Percentiles rank a stretch among this genome's conserved stretches.
Evolutionary conservation across 1,140 invertebrate species (phyloP).

Genomic region (Zophobas atratus): DNA sequence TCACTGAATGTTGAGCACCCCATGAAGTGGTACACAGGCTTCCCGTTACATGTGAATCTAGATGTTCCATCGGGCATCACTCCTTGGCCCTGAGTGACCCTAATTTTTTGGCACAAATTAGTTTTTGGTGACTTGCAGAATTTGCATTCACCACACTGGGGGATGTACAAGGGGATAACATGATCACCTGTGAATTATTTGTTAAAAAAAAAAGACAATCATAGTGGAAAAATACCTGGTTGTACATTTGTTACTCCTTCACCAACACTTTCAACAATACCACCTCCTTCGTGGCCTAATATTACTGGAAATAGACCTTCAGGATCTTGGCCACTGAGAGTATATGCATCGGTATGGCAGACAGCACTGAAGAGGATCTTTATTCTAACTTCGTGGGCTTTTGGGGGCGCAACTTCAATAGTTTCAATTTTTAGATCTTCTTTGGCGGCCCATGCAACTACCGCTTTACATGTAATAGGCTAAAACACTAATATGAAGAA

Average conservation of each 20-base stretch:
- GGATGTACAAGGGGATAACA: slow-evolving; percentile 96
- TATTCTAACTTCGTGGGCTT: slow-evolving; percentile 87
- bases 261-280: slow-evolving; percentile 96
- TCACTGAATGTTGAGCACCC: slow-evolving; percentile 98
- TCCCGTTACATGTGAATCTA: slow-evolving; percentile 93
- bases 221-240: slow-evolving; percentile 72
- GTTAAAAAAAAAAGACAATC: neutral
- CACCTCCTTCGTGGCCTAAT: slow-evolving; percentile 95
- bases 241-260: slow-evolving; percentile 92
- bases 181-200: slow-evolving; percentile 83
- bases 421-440: slow-evolving; percentile 91
- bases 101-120: slow-evolving; percentile 96
- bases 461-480: slow-evolving; percentile 91
- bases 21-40: slow-evolving; percentile 96
- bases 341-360: slow-evolving; percentile 99
- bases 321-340: slow-evolving; percentile 91
- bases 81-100: slow-evolving; percentile 88
- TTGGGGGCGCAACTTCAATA: slow-evolving; percentile 95
- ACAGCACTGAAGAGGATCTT: slow-evolving; percentile 90
- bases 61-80: slow-evolving; percentile 97
- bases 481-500: slow-evolving; percentile 61
- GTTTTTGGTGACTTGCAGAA: slow-evolving; percentile 97
- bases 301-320: slow-evolving; percentile 96
- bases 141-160: slow-evolving; percentile 97
- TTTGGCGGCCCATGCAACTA: slow-evolving; percentile 92